Base-by-base conservation (phyloP, 2,888 invertebrate genomes). In the Acrocera orbiculus region DNA sequence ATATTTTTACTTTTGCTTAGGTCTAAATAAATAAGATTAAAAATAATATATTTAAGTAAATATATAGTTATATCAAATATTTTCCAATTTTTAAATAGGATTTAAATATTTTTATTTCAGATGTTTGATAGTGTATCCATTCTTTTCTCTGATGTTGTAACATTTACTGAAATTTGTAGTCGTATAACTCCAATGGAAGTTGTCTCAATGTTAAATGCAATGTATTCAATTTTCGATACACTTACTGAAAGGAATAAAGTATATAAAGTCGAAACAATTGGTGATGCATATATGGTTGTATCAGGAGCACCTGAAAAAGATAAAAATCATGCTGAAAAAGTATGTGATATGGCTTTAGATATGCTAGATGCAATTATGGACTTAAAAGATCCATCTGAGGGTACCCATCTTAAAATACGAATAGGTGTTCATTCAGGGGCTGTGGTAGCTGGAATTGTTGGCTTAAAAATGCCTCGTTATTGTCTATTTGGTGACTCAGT, bases 221-320 rank as follows among this genome's bases (percentile, higher is more conserved):
- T 95, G 90, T 90, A 89, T 61, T 92, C 90, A n/a, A 77, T 90
- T 47, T 96, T 96, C 51, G 96, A 96, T 52, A 80, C 76, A 2
- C 67, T 95, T 4, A 92, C 93, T 0, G 93, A 93, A 54, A 67
- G 79, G 43, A 92, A 95, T 61, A 69, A 76, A 27, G 92, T 95
- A 5, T 95, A 93, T 54, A 96, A 96, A 74, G 95, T 93, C 24
- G 95, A 95, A 63, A 95, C 95, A 0, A 93, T 95, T 44, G 93
- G 95, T 0, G 95, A 96, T 53, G 95, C 95, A 0, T 96, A 95
- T 56, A 93, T 96, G 93, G 89, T 93, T 1, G 95, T 93, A 1
- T 83, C 89, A 1, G 95, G 95, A 0, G 92, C 92, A 1, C 93
- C 93, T 0, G 82, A 83, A 45, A 79, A 81, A 47, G 86, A 87